phyloP scores from a whole-genome alignment of 2,797 vertebrate genomes.

The Enoplosus armatus region DNA sequence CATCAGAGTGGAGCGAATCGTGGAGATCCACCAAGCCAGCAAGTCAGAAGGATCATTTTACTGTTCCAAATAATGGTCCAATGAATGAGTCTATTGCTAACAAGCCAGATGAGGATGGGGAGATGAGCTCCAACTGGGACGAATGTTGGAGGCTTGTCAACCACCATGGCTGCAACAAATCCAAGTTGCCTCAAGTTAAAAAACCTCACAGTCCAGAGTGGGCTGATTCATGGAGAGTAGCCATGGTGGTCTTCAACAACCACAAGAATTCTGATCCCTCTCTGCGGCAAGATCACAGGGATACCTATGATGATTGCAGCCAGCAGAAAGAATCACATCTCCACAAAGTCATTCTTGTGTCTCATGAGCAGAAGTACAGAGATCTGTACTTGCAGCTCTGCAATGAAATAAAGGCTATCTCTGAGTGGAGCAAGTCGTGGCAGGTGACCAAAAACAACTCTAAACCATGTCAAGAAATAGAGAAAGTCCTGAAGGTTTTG shows the following conservation, averaged over 20 bases:
- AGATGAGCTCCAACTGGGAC: constrained; percentile 43
- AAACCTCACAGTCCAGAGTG: constrained; percentile 48
- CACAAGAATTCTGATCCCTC: constrained; percentile 29
- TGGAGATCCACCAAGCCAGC: constrained; percentile 72
- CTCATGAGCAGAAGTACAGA: constrained; percentile 34
- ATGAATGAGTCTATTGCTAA: not conserved
- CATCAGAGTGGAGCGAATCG: constrained; percentile 73
- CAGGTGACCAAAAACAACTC: constrained; percentile 68
- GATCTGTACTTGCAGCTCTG: constrained; percentile 29
- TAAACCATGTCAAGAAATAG: constrained; percentile 60
- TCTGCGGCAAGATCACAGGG: not conserved
- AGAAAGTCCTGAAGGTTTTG: constrained; percentile 46
- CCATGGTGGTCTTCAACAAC: constrained; percentile 23
- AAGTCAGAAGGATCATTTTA: constrained; percentile 6
- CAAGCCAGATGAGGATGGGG: constrained; percentile 6
- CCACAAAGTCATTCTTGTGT: constrained; percentile 25
- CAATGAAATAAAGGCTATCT: constrained; percentile 21
- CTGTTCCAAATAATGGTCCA: not conserved
- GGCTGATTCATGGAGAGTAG: constrained; percentile 67
- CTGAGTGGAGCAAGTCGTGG: constrained; percentile 78
- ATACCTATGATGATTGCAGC: not conserved
- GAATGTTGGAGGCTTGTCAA: constrained; percentile 72
- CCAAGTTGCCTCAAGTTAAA: constrained; percentile 4
- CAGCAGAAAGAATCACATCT: constrained; percentile 18
- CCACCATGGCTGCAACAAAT: constrained; percentile 52